Conservation (phyloP, 2,113 vertebrate genomes). For the Entosphenus tridentatus region DNA sequence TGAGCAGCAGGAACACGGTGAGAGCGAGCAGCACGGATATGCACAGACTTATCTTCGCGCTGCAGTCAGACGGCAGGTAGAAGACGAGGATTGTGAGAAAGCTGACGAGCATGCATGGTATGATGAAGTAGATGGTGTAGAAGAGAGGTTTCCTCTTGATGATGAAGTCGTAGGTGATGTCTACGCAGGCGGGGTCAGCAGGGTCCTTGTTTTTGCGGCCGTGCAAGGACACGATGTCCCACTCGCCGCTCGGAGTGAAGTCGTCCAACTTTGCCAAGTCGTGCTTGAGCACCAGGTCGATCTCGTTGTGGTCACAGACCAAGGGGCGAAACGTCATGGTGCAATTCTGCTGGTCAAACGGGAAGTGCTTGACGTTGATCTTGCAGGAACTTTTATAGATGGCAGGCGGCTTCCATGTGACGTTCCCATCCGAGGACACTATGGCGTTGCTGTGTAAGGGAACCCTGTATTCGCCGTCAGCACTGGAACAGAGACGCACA, state of each 20-base stretch:
- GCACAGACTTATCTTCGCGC: constrained; percentile 91
- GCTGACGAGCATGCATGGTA: constrained; percentile 80
- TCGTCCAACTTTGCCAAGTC: constrained; percentile 60
- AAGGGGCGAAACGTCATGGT: constrained; percentile 85
- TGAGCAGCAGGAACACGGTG: constrained; percentile 80
- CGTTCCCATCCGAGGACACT: constrained; percentile 48
- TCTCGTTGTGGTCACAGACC: constrained; percentile 85
- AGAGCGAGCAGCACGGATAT: constrained; percentile 82
- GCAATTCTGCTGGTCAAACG: constrained; percentile 93
- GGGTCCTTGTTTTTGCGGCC: constrained; percentile 59
- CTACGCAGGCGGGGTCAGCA: constrained; percentile 53
- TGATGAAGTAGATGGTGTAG: constrained; percentile 91
- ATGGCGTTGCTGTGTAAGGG: constrained; percentile 69
- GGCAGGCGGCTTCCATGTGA: constrained; percentile 68
- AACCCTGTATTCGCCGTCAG: constrained; percentile 81
- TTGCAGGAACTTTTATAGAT: constrained; percentile 96
- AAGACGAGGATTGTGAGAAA: constrained; percentile 82
- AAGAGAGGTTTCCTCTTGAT: constrained; percentile 84
- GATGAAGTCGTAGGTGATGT: constrained; percentile 81
- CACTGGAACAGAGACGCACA: constrained; percentile 22
- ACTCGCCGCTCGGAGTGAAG: constrained; percentile 88
- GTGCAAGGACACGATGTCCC: constrained; percentile 77
- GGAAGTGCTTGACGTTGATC: constrained; percentile 90
- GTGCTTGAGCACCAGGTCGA: constrained; percentile 59
- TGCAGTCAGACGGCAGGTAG: constrained; percentile 83